A percentile compares a stretch with the other conserved stretches of the same genome.
phyloP scores from a whole-genome alignment of 1,140 invertebrate species.

The Akabosia matsudoensis region DNA sequence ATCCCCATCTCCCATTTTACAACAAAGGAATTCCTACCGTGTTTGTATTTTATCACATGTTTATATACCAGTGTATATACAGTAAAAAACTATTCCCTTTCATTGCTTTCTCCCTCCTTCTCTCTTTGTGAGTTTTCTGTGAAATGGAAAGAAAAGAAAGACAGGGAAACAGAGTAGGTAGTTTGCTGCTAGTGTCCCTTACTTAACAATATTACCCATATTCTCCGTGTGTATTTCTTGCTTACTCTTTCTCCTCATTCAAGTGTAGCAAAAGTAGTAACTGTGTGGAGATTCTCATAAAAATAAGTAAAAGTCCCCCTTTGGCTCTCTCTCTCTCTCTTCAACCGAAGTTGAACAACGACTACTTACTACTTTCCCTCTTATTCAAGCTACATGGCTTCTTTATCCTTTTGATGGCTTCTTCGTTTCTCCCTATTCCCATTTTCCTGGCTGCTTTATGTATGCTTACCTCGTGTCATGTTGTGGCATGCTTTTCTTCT shows the following conservation, averaged over 20 bases:
- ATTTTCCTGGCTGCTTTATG: background rate
- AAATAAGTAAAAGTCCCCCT: background rate
- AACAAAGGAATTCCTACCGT: no score
- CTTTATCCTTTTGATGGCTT: conserved; percentile 22
- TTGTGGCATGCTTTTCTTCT: conserved; percentile 14
- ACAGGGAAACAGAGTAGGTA: background rate
- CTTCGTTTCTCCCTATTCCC: conserved; percentile 3
- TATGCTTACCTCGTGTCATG: conserved; percentile 20
- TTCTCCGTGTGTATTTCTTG: no score
- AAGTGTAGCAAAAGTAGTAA: background rate
- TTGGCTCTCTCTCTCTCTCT: conserved; percentile 9
- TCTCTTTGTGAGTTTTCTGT: no score
- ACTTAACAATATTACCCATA: background rate
- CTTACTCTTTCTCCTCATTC: background rate
- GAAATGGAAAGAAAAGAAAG: conserved; percentile 2
- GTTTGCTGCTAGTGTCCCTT: background rate
- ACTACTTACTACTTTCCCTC: background rate
- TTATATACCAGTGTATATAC: no score
- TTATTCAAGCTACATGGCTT: background rate
- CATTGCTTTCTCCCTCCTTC: no score
- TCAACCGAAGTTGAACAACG: background rate
- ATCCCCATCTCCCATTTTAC: no score
- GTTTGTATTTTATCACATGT: no score
- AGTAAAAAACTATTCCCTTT: no score
- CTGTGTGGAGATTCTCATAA: background rate